Evolutionary conservation across 2,888 invertebrate species (phyloP).

Genomic region (Aspidiotus destructor): DNA sequence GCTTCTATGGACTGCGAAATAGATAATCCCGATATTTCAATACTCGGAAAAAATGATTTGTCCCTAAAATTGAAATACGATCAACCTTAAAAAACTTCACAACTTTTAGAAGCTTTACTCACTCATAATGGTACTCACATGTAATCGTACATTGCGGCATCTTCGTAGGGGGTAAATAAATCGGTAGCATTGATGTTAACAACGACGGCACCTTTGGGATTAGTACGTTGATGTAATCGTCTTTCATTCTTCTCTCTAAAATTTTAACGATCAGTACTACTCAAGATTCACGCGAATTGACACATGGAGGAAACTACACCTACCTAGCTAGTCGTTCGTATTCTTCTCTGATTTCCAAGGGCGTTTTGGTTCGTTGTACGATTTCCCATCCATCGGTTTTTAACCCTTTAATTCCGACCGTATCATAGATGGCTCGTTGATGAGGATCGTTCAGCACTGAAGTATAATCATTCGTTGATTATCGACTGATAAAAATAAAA

Average conservation of each 20-base stretch:
- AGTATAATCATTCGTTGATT: slow-evolving; percentile 36
- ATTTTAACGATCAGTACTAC: slow-evolving; percentile 10
- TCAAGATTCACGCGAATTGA: neutral
- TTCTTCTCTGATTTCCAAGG: slow-evolving; percentile 91
- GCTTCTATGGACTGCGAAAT: slow-evolving; percentile 89
- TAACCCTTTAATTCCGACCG: slow-evolving; percentile 75
- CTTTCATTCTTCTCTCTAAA: slow-evolving; percentile 72
- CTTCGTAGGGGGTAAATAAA: slow-evolving; percentile 72
- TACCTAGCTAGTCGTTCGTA: slow-evolving; percentile 65
- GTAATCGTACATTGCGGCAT: slow-evolving; percentile 50
- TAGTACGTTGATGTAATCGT: slow-evolving; percentile 76
- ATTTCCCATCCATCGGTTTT: slow-evolving; percentile 94
- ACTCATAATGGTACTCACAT: slow-evolving; percentile 40
- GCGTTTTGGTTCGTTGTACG: slow-evolving; percentile 80
- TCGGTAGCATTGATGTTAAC: slow-evolving; percentile 88
- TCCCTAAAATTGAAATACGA: slow-evolving; percentile 29
- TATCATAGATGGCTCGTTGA: slow-evolving; percentile 89
- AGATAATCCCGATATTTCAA: slow-evolving; percentile 88
- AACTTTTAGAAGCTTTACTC: neutral
- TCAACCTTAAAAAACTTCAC: neutral
- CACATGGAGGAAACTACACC: neutral
- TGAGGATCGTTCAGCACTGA: slow-evolving; percentile 83
- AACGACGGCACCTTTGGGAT: slow-evolving; percentile 79
- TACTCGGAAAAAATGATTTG: slow-evolving; percentile 50
- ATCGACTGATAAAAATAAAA: neutral